Evolutionary conservation across 2,113 vertebrate species (phyloP).

Genomic region (Herpetotheres cachinnans): DNA sequence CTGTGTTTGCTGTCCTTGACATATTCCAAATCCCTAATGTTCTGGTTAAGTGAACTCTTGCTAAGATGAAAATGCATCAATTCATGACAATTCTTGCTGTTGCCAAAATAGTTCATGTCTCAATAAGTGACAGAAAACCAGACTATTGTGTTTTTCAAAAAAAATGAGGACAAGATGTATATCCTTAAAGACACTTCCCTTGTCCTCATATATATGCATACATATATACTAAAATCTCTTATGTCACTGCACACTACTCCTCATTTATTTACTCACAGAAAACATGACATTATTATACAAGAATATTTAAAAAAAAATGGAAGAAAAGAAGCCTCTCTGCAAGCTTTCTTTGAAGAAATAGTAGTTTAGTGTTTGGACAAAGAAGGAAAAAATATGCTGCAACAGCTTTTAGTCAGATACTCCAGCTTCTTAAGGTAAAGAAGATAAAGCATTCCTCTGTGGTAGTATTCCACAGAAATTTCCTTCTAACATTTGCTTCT

Average conservation of each 20-base stretch:
- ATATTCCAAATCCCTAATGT: neutral
- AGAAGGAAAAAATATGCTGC: neutral
- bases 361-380: neutral
- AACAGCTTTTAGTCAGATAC: neutral
- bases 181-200: neutral
- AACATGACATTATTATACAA: neutral
- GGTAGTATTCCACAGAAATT: neutral
- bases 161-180: fast-evolving
- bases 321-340: fast-evolving
- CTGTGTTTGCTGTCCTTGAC: neutral
- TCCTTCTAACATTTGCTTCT: neutral
- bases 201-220: neutral
- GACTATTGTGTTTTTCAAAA: neutral
- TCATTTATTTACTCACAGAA: neutral
- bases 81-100: neutral
- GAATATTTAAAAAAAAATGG: neutral
- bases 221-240: neutral
- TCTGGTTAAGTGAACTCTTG: neutral
- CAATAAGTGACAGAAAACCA: neutral
- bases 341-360: neutral
- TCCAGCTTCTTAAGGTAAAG: neutral
- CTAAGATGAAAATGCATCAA: neutral
- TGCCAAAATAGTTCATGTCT: neutral
- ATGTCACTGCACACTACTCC: neutral
- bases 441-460: neutral